A percentile compares a stretch with the other conserved stretches of the same genome.
These are phyloP conservation scores for Jacana jacana DNA, from an alignment of 2,113 vertebrate genomes.

Conservation along the genomic window DNA sequence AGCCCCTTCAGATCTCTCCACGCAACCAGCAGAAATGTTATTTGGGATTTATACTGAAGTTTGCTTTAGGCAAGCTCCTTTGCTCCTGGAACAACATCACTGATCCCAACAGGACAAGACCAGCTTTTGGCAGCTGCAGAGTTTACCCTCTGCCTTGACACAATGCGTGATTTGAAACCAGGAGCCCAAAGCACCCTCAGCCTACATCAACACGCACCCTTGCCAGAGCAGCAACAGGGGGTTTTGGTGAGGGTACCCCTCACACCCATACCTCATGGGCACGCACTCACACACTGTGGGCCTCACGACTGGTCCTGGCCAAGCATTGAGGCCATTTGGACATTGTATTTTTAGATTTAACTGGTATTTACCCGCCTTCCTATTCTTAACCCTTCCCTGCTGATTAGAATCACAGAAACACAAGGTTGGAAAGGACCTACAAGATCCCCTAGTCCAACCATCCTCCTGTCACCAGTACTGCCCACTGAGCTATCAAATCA, in stretches of 20 bases:
- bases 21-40: background rate
- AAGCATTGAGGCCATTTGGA: background rate
- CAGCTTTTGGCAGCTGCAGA: background rate
- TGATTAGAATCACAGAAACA: too few relatives aligned
- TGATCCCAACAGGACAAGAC: background rate
- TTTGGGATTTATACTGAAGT: background rate
- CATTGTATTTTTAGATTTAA: background rate
- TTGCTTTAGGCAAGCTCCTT: background rate
- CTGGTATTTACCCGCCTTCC: background rate
- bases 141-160: background rate
- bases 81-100: background rate
- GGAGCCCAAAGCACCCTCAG: background rate
- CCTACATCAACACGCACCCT: background rate
- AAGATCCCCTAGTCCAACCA: too few relatives aligned
- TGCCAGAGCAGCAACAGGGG: background rate
- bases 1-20: background rate
- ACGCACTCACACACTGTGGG: accelerated
- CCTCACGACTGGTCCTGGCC: background rate
- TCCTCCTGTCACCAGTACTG: too few relatives aligned
- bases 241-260: background rate
- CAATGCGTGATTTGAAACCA: background rate
- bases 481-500: too few relatives aligned
- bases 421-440: too few relatives aligned
- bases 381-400: background rate
- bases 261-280: accelerated